These are phyloP conservation scores for Daboia siamensis DNA, from an alignment of 2,113 vertebrate species.

Conservation along the genomic window DNA sequence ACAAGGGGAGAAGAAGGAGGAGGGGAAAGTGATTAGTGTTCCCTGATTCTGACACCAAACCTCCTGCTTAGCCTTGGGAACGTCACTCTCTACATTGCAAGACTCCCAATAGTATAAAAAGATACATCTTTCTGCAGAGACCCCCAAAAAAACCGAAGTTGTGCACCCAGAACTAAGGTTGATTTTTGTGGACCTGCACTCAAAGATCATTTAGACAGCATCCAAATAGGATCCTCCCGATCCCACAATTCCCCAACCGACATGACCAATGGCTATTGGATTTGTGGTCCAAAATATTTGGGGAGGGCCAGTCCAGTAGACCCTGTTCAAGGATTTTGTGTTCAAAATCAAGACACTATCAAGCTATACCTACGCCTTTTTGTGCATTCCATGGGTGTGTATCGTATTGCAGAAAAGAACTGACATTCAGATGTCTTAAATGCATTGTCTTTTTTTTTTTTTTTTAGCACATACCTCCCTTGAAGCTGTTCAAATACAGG, in stretches of 20 bases:
- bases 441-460: conserved; percentile 22
- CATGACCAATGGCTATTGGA: not conserved
- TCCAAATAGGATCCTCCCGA: not conserved
- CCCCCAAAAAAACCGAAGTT: rapidly evolving
- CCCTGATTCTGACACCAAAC: not conserved
- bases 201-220: not conserved
- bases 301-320: not conserved
- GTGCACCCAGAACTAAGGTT: not conserved
- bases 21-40: not conserved
- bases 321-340: not conserved
- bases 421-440: conserved; percentile 51
- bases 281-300: not conserved
- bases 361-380: not conserved
- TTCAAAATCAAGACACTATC: conserved; percentile 7
- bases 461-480: conserved; percentile 41
- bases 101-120: not conserved
- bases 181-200: not conserved
- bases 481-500: conserved; percentile 55
- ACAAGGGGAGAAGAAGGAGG: not conserved
- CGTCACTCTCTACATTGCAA: not conserved
- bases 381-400: too few relatives aligned
- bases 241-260: not conserved
- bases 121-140: not conserved
- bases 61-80: not conserved
- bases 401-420: conserved; percentile 5